A percentile compares a stretch with the other conserved stretches of the same genome.
These are phyloP conservation scores for Pomatorhinus ruficollis DNA, from an alignment of 2,113 vertebrate species.

Conservation along the genomic window DNA sequence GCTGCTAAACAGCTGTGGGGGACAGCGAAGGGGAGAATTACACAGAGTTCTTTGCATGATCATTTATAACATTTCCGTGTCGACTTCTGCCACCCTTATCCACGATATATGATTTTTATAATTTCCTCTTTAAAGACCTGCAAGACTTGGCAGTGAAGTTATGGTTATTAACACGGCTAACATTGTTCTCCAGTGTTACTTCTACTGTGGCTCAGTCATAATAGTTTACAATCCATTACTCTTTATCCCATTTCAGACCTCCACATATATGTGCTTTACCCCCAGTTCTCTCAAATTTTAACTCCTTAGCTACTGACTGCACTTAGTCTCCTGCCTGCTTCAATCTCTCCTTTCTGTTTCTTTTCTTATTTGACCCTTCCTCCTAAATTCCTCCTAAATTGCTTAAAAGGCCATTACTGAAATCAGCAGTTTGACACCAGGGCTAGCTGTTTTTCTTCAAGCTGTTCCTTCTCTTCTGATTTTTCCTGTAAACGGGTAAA, in stretches of 20 bases:
- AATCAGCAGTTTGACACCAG: neutral
- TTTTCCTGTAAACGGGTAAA: conserved; percentile 23
- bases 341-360: neutral
- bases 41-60: neutral
- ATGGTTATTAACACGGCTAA: neutral
- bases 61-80: neutral
- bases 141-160: neutral
- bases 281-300: neutral
- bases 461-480: neutral
- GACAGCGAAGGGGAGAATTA: neutral
- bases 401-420: neutral
- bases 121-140: conserved; percentile 4
- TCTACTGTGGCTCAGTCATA: neutral
- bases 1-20: conserved; percentile 58
- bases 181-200: neutral
- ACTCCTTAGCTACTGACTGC: neutral
- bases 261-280: neutral
- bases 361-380: neutral
- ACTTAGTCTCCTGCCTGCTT: neutral
- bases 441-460: conserved; percentile 3
- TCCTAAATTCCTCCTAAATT: conserved; percentile 1
- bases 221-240: neutral
- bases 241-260: conserved; percentile 15
- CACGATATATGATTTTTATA: neutral
- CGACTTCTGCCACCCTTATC: neutral